Percentiles rank a stretch among this genome's conserved stretches.
phyloP scores from a whole-genome alignment of 2,888 invertebrate genomes.

The Pristionchus exspectatus region DNA sequence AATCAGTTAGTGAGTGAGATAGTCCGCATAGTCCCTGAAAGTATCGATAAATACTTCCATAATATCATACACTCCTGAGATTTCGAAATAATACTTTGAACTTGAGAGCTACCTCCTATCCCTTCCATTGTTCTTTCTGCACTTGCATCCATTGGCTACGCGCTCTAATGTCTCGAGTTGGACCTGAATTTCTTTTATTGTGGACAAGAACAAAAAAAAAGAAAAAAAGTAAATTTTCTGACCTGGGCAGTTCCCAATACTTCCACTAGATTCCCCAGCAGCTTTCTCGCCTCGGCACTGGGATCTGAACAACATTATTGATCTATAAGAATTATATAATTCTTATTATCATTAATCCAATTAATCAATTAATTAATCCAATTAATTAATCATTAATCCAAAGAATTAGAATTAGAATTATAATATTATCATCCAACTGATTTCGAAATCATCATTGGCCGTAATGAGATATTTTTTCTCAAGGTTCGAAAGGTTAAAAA shows the following conservation, averaged over 20 bases:
- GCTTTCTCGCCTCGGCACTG: background rate
- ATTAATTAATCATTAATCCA: too few species aligned
- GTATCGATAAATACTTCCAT: too few species aligned
- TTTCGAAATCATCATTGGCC: too few species aligned
- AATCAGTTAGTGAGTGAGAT: too few species aligned
- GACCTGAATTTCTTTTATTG: background rate
- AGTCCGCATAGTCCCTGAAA: too few species aligned
- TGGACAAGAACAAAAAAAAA: background rate
- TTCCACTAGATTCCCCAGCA: background rate
- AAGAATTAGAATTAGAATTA: too few species aligned
- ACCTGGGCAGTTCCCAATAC: background rate
- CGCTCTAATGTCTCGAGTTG: background rate
- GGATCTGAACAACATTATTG: background rate
- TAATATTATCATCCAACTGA: too few species aligned
- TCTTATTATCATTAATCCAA: too few species aligned
- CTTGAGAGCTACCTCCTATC: background rate
- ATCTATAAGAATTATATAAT: too few species aligned
- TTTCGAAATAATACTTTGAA: background rate
- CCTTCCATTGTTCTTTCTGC: conserved; percentile 19
- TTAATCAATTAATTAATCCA: too few species aligned
- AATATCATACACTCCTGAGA: background rate
- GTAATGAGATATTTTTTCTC: too few species aligned
- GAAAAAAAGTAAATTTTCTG: background rate
- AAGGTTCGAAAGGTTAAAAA: too few species aligned
- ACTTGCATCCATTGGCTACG: background rate